Percentiles rank a stretch among this genome's conserved stretches.
These are phyloP conservation scores for Cryptoblepharus egeriae DNA, from an alignment of 2,797 vertebrate genomes.

Conservation along the genomic window DNA sequence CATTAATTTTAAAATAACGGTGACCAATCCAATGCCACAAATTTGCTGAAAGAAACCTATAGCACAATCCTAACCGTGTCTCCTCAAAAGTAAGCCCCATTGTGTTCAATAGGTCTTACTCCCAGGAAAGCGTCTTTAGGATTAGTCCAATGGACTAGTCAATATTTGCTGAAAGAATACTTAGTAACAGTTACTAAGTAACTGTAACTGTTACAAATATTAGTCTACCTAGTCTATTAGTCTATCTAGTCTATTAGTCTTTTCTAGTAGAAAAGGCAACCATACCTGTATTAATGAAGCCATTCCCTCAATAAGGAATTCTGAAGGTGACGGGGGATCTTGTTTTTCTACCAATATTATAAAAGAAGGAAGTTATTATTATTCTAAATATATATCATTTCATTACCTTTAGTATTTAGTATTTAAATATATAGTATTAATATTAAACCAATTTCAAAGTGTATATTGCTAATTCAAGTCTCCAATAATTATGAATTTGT, in stretches of 20 bases:
- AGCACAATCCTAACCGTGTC: no score
- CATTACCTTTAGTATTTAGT: no score
- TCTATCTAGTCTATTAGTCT: no score
- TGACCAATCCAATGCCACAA: neutral
- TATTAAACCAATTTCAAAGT: conserved; percentile 3
- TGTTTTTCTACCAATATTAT: conserved; percentile 35
- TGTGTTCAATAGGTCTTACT: no score
- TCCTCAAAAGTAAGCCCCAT: no score
- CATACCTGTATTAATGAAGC: conserved; percentile 67
- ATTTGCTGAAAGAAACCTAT: no score
- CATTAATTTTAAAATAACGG: neutral
- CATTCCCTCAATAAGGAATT: conserved; percentile 40
- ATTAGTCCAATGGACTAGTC: no score
- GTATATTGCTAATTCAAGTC: neutral
- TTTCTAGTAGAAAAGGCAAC: conserved; percentile 7
- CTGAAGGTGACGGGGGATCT: neutral
- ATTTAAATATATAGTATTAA: neutral
- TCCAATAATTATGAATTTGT: conserved; percentile 9
- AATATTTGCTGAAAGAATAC: neutral
- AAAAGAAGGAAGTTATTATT: conserved; percentile 44
- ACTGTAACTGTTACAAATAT: neutral
- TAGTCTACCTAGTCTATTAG: no score
- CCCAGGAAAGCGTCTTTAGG: no score
- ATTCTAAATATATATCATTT: conserved; percentile 1
- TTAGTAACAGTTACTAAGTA: no score